Evolutionary conservation across 2,888 invertebrate genomes (phyloP).

Genomic region (Fragum sueziense): DNA sequence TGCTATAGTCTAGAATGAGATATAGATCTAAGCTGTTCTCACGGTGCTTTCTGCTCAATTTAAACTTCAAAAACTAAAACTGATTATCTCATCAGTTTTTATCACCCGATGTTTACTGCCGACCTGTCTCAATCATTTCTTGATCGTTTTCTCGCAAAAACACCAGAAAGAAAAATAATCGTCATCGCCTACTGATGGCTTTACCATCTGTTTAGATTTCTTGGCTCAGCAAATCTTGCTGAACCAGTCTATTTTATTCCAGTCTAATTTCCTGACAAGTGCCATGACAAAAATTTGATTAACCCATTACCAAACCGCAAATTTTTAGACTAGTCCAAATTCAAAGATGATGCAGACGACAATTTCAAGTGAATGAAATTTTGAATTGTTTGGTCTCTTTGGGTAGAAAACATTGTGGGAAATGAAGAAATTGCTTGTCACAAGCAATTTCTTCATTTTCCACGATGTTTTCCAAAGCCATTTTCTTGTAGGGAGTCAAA

Average conservation of each 20-base stretch:
- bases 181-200: neutral
- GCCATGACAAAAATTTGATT: neutral
- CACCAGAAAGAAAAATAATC: slow-evolving; percentile 17
- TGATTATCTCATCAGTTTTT: slow-evolving; percentile 25
- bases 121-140: slow-evolving; percentile 17
- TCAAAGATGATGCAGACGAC: too few species aligned
- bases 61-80: slow-evolving; percentile 21
- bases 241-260: neutral
- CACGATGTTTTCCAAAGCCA: too few species aligned
- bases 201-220: slow-evolving; percentile 18
- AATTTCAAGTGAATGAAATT: too few species aligned
- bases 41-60: slow-evolving; percentile 16
- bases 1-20: neutral
- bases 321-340: too few species aligned
- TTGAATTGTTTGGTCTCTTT: too few species aligned
- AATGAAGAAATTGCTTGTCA: too few species aligned
- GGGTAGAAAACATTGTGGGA: too few species aligned
- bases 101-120: slow-evolving; percentile 13
- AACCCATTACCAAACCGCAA: too few species aligned
- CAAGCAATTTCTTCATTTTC: too few species aligned
- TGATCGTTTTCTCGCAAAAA: too few species aligned
- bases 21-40: slow-evolving; percentile 18
- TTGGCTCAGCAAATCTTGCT: slow-evolving; percentile 6
- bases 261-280: neutral
- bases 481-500: too few species aligned